Percentiles rank a stretch among this genome's conserved stretches.
These are phyloP conservation scores for Bombus breviceps DNA, from an alignment of 1,140 invertebrate genomes.

Conservation along the genomic window DNA sequence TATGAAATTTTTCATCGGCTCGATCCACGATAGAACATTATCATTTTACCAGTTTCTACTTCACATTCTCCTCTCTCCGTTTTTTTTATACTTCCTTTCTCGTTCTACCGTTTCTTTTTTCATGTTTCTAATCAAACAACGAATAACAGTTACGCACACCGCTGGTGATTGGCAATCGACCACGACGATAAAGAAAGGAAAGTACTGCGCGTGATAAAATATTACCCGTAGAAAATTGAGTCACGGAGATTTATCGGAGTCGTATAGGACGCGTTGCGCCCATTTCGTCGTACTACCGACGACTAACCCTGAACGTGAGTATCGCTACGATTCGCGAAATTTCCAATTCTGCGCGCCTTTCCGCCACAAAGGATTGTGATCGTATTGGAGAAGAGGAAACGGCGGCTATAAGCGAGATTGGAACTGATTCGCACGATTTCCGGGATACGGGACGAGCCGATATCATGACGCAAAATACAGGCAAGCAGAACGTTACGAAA, in stretches of 20 bases:
- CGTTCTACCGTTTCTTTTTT: too few species aligned
- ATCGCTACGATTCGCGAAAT: conserved; percentile 46
- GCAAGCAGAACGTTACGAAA: not conserved
- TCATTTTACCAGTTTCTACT: not conserved
- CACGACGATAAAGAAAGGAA: not conserved
- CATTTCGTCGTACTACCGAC: conserved; percentile 15
- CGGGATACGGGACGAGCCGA: not conserved
- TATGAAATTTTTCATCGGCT: not conserved
- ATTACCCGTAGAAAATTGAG: conserved; percentile 19
- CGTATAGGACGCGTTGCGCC: not conserved
- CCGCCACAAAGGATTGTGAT: not conserved
- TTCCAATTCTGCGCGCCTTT: conserved; percentile 30
- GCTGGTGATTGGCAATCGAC: not conserved
- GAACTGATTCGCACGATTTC: not conserved
- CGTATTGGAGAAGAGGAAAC: not conserved
- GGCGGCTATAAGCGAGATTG: not conserved
- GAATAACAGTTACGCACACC: conserved; percentile 23
- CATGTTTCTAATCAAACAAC: not conserved
- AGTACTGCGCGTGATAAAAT: conserved; percentile 16
- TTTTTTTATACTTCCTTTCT: too few species aligned
- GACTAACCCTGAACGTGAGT: conserved; percentile 1
- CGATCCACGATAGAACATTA: not conserved
- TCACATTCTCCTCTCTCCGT: not conserved
- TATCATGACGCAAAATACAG: too few species aligned
- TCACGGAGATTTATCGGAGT: conserved; percentile 33